A percentile compares a stretch with the other conserved stretches of the same genome.
Evolutionary conservation across 1,140 invertebrate genomes (phyloP).

Genomic region (honey bee (Apis mellifera)): Amel_HAv3.1 CM009931.2:7110001-7110500

Average conservation of each 20-base stretch:
- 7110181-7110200: too few species aligned
- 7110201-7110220: too few species aligned
- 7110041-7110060: too few species aligned
- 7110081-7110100: too few species aligned
- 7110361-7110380: not conserved
- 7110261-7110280: constrained; percentile 3
- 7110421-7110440: not conserved
- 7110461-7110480: constrained; percentile 59
- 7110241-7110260: not conserved
- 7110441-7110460: constrained; percentile 15
- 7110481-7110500: constrained; percentile 47
- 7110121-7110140: too few species aligned
- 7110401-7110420: constrained; percentile 3
- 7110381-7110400: not conserved
- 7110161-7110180: too few species aligned
- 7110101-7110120: too few species aligned
- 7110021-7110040: too few species aligned
- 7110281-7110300: not conserved
- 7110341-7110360: not conserved
- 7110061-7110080: too few species aligned
- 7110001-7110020: too few species aligned
- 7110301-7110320: not conserved
- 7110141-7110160: too few species aligned
- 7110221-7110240: too few species aligned
- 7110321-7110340: not conserved